These are phyloP conservation scores for Oenanthe oenanthe DNA, from an alignment of 2,113 vertebrate genomes.

Conservation along the genomic window DNA sequence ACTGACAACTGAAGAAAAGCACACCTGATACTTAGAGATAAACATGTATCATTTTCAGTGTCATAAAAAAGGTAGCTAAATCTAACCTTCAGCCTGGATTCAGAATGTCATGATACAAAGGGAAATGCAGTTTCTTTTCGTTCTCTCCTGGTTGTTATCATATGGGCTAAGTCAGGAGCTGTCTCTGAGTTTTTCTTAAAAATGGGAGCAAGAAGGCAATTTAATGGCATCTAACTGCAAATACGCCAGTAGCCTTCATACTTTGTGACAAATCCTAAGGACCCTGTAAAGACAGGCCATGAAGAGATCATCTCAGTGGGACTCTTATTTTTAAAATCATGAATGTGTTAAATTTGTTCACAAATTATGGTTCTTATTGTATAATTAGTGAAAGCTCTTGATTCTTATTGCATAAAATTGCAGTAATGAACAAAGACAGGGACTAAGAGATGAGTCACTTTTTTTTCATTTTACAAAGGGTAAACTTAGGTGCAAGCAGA, in stretches of 20 bases:
- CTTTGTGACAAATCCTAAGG: neutral
- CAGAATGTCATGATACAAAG: neutral
- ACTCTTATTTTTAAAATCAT: neutral
- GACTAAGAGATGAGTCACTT: neutral
- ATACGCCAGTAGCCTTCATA: neutral
- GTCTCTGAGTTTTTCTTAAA: neutral
- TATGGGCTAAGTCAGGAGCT: neutral
- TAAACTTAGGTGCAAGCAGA: neutral
- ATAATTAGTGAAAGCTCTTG: neutral
- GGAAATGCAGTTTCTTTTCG: neutral
- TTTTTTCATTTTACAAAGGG: neutral
- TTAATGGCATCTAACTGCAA: neutral
- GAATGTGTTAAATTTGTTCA: neutral
- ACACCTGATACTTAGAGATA: conserved; percentile 31
- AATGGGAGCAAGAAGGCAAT: neutral
- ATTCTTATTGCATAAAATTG: neutral
- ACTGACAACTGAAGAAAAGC: conserved; percentile 19
- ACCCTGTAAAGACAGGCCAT: neutral
- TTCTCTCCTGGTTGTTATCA: neutral
- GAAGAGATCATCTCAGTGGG: neutral
- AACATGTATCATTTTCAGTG: neutral
- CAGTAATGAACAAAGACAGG: neutral
- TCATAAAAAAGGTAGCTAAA: neutral
- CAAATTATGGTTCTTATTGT: neutral
- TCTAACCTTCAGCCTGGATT: conserved; percentile 5